Base-by-base conservation (phyloP, 2,888 invertebrate species). In the Amiota communis region DNA sequence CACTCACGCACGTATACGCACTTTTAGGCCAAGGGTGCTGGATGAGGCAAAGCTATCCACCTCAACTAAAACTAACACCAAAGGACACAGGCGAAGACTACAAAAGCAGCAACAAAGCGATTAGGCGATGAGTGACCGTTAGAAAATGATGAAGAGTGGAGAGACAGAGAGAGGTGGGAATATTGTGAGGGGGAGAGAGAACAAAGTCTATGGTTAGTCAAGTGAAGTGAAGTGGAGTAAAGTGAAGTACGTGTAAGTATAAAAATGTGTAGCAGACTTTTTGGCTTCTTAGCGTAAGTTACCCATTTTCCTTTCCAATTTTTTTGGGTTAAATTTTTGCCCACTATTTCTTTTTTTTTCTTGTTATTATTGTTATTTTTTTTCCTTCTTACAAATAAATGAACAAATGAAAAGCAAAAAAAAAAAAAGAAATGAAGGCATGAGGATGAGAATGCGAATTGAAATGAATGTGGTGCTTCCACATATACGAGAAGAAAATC, bases 291-390 rank as follows among this genome's bases (percentile, higher is more conserved):
- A 49, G 48, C 59, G 17, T 76, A 84, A 75, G 79, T 80, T 80
- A 73, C 78, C 68, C 64, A 15, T 70, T 15, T 36, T 36, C 6
- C 36, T 6, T 36, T 36, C 6, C 8, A 4, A 20, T 61, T 61
- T 61, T 23, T 17, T 53, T n/a, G n/a, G 23, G 13, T 69, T 46
- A n/a, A 53, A 15, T 51, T 36, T 13, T 69, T 53, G 56, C 36
- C 59, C 59, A 77, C 83, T 76, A 80, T 80, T 80, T 74, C 78
- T 70, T 68, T 61, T 61, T 23, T 23, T 17, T 53, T 36, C n/a
- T 69, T 57, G n/a, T 56, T 36, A n/a, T 51, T 36, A 20, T 69
- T 53, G 69, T 69, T 36, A 57, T 53, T 56, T 53, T 36, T 36
- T 36, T 36, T 36, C 6, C 6, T 36, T 36, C 36, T 36, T 36